These are phyloP conservation scores for Stegostoma tigrinum DNA, from an alignment of 2,113 vertebrate species.

Conservation along the genomic window DNA sequence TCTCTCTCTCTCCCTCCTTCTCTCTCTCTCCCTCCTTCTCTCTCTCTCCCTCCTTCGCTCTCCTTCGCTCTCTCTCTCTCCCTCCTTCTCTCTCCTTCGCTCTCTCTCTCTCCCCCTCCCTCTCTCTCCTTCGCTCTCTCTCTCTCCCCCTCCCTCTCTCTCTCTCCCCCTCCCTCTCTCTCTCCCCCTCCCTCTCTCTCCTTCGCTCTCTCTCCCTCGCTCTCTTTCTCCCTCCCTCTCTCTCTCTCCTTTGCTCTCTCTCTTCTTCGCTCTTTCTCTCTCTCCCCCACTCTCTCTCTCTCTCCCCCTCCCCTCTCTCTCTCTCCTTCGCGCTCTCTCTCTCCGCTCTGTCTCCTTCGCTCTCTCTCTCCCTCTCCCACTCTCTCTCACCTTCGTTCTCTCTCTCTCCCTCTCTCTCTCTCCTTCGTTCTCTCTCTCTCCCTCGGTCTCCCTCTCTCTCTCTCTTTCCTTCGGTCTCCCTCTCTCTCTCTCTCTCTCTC, in stretches of 20 bases:
- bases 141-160: not conserved
- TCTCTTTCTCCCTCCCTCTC: not conserved
- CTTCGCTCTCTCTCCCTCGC: not conserved
- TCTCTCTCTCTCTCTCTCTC: too few species aligned
- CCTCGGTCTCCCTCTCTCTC: too few species aligned
- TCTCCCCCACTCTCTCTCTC: too few species aligned
- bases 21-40: not conserved
- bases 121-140: not conserved
- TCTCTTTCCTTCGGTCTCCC: too few species aligned
- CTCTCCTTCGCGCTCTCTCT: not conserved
- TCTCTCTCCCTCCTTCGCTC: rapidly evolving
- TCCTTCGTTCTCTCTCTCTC: too few species aligned
- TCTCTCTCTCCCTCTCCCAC: too few species aligned
- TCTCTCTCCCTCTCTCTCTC: too few species aligned
- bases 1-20: not conserved
- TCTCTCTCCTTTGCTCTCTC: not conserved
- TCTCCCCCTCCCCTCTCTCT: not conserved
- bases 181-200: not conserved
- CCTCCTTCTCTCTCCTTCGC: not conserved
- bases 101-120: not conserved
- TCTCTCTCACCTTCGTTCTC: too few species aligned
- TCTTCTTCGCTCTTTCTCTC: rapidly evolving
- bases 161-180: not conserved
- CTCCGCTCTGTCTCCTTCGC: not conserved
- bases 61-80: rapidly evolving